Base-by-base conservation (phyloP, 2,797 vertebrate genomes). In the Falco novaeseelandiae region DNA sequence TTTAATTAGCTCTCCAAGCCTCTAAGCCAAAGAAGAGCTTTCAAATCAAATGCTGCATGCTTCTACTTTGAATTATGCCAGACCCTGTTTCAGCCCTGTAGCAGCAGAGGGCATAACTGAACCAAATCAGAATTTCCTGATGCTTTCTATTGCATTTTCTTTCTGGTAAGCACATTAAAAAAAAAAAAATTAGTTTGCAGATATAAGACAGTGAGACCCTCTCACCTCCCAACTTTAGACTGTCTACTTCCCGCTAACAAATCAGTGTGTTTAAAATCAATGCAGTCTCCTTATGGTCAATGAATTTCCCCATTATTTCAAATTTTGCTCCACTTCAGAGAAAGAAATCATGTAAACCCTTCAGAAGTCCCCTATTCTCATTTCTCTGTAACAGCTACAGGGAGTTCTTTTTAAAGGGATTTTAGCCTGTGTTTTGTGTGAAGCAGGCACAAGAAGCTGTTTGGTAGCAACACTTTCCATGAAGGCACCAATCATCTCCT, bases 1-100 rank as follows among this genome's bases (percentile, higher is more conserved):
- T 81, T 94, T 92, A 83, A 82, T 87, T 94, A 91, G 70, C 40
- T 67, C 14, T 76, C 77, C 72, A 69, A 88, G 38, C n/a, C 59
- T 83, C 34, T 55, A 61, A 81, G 78, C 44, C 70, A 84, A 92
- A 92, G 52, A 17, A 89, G 23, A 90, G 61, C 42, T 74, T 90
- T 74, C 65, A 91, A 51, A 87, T 78, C 73, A 55, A 48, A 78
- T 9, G 26, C 52, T 32, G 5, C 57, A 30, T 52, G 52, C 34
- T 89, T 23, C 63, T 84, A 73, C 21, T 58, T 23, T 58, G 58
- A 77, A 83, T 62, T 30, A 54, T 14, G 9, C 20, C 0, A 2
- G 48, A 51, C 76, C 38, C 27, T 87, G 38, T 62, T 83, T 86
- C 67, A 90, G 72, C 12, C 63, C 52, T 1, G 2, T 34, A 89